Evolutionary conservation across 2,888 invertebrate species (phyloP).

Genomic region (Ophion costatus): DNA sequence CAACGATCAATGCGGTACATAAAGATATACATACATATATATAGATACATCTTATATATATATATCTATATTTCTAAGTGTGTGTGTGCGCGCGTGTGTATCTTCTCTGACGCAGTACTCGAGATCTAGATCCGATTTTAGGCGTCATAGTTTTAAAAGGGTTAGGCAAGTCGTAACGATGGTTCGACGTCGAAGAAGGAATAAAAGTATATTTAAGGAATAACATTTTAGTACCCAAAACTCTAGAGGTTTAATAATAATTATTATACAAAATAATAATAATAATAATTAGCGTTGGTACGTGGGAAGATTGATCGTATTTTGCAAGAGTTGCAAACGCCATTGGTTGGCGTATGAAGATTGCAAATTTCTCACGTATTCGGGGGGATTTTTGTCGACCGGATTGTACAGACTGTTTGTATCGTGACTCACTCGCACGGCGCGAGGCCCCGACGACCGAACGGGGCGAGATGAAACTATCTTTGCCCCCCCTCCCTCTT

Average conservation of each 20-base stretch:
- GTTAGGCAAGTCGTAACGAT: conserved; percentile 71
- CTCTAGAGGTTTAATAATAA: conserved; percentile 54
- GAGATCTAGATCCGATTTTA: conserved; percentile 79
- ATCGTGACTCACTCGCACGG: neutral
- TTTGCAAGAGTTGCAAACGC: conserved; percentile 43
- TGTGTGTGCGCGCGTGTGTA: conserved; percentile 12
- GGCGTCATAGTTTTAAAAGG: conserved; percentile 81
- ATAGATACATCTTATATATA: conserved; percentile 1
- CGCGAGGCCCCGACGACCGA: neutral
- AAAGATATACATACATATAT: conserved; percentile 15
- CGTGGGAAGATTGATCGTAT: conserved; percentile 54
- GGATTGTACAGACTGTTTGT: conserved; percentile 24
- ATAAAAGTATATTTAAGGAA: conserved; percentile 44
- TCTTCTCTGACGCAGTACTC: conserved; percentile 67
- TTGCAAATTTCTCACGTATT: neutral
- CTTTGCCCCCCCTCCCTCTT: neutral
- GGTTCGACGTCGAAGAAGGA: conserved; percentile 11
- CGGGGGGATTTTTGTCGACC: neutral
- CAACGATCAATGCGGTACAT: conserved; percentile 79
- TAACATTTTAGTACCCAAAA: conserved; percentile 68
- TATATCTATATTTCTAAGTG: neutral
- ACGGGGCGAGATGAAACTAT: neutral
- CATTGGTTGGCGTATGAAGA: neutral
- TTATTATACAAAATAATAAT: neutral
- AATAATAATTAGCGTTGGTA: conserved; percentile 61